Evolutionary conservation across 2,113 vertebrate species (phyloP), one percentile per base, ranked within the genome.

Genomic region (Phalacrocorax brasilianus): DNA sequence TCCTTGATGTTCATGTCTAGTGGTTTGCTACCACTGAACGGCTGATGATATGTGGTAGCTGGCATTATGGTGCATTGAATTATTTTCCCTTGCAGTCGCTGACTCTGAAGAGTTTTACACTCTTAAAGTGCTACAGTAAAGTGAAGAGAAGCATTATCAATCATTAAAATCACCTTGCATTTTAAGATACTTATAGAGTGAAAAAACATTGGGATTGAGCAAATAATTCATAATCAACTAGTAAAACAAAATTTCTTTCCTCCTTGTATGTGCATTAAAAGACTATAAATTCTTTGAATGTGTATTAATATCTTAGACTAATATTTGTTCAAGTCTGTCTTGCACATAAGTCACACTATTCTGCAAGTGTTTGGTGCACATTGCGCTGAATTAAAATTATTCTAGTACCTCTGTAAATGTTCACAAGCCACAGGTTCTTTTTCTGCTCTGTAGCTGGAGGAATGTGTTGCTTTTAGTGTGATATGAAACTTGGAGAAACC

Each of bases 1-100:
- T 77, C 90, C 82, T 96, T 92, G 82, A 91, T 91, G 75, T 86
- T 95, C 83, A 45, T 93, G 63, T 93, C 83, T 92, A 63, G 61
- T 68, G 58, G 47, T 81, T 86, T 94, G 68, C 44, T 93, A n/a
- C 33, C 38, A 24, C 19, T 65, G 42, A 91, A 66, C n/a, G 56
- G 11, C 26, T 71, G 72, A 90, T 90, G 78, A 80, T 77, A 78
- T 59, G 65, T 63, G 24, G 47, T 88, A 91, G 47, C 44, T 86
- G 65, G 24, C 35, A 71, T 85, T 79, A 74, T 0, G 10, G 26
- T 15, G 11, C 47, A 45, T 16, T 71, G 85, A 95, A 91, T 86
- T 90, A 76, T 81, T 88, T 82, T 89, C 66, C 22, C 33, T 85
- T 83, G 23, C 27, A 49, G 44, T 53, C 53, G 6, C 45, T 89